Percentiles rank a stretch among this genome's conserved stretches.
Conservation (phyloP, 2,888 invertebrate species). For the Drosophila mettleri region DNA sequence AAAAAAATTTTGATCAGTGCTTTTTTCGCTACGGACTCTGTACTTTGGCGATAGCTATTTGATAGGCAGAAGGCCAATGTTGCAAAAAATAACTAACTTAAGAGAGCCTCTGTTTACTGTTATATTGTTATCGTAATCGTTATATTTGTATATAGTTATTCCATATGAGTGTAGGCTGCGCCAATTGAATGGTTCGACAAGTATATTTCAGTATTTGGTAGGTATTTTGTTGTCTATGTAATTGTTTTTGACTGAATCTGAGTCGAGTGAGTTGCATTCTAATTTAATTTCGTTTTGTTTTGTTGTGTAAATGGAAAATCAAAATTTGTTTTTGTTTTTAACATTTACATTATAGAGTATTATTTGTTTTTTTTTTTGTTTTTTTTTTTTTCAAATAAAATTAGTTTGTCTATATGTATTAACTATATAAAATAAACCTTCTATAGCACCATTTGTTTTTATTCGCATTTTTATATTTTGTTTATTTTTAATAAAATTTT, state of each 20-base stretch:
- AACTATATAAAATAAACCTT: constrained; percentile 81
- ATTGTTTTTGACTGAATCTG: constrained; percentile 48
- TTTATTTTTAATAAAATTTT: constrained; percentile 30
- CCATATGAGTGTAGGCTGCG: constrained; percentile 60
- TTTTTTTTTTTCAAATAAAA: constrained; percentile 30
- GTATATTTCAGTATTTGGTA: constrained; percentile 61
- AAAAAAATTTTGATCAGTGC: constrained; percentile 69
- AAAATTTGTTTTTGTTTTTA: constrained; percentile 52
- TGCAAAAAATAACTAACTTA: constrained; percentile 73
- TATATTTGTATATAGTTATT: constrained; percentile 38
- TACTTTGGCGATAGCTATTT: constrained; percentile 57
- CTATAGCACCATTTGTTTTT: constrained; percentile 81
- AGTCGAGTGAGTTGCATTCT: constrained; percentile 46
- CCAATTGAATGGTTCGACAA: constrained; percentile 71
- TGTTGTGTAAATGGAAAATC: constrained; percentile 68
- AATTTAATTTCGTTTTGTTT: constrained; percentile 44
- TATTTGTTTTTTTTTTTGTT: constrained; percentile 9
- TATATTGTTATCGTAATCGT: constrained; percentile 42
- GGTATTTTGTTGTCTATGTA: constrained; percentile 36
- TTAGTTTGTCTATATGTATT: constrained; percentile 57
- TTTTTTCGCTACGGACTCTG: constrained; percentile 44
- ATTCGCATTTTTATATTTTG: constrained; percentile 76
- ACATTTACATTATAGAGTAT: constrained; percentile 57
- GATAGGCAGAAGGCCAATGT: constrained; percentile 56
- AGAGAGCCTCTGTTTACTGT: constrained; percentile 79